These are phyloP conservation scores for Apodemia zela DNA, from an alignment of 2,888 invertebrate species.

Conservation along the genomic window DNA sequence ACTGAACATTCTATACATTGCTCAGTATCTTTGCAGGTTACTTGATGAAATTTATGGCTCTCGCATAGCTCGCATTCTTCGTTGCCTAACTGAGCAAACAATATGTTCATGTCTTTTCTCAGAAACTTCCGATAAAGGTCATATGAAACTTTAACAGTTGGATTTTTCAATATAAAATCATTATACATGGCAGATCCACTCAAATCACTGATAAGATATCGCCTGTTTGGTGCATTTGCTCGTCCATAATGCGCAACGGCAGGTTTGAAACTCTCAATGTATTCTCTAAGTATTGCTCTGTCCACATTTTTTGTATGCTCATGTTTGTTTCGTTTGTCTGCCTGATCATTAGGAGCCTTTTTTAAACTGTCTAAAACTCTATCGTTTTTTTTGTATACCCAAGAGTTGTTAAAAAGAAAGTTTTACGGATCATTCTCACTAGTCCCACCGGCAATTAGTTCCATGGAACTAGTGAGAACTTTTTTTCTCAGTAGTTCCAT, in stretches of 20 bases:
- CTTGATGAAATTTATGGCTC: background rate
- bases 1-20: background rate
- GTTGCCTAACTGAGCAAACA: background rate
- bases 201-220: too few relatives aligned
- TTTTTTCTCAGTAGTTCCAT: too few relatives aligned
- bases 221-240: background rate
- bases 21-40: slow-evolving; percentile 7
- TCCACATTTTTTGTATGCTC: background rate
- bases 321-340: background rate
- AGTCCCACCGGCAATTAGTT: too few relatives aligned
- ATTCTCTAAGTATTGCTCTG: background rate
- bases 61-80: slow-evolving; percentile 1
- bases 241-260: background rate
- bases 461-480: too few relatives aligned
- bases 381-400: background rate
- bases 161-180: background rate
- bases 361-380: background rate
- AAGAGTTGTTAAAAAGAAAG: slow-evolving; percentile 9
- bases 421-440: too few relatives aligned
- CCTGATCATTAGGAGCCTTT: background rate
- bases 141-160: background rate
- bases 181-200: background rate
- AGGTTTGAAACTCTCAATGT: background rate
- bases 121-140: background rate
- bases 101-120: background rate